Conservation (phyloP, 2,797 vertebrate genomes). For the Sarcoramphus papa region DNA sequence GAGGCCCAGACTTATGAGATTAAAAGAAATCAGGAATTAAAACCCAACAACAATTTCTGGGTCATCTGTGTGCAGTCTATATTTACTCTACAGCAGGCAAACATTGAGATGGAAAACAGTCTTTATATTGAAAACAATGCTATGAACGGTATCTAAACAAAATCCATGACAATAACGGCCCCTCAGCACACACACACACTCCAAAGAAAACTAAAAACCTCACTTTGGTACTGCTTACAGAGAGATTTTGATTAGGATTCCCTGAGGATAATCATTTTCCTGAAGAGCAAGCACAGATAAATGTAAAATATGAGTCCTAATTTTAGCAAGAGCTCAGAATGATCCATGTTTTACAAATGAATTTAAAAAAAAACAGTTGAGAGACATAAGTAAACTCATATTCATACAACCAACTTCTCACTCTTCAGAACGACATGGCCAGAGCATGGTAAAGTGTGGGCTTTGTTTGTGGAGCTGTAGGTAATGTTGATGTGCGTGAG, state of each 20-base stretch:
- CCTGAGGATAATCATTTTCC: neutral
- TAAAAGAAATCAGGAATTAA: neutral
- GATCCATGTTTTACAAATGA: neutral
- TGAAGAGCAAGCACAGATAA: neutral
- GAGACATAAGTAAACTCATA: neutral
- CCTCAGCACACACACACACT: neutral
- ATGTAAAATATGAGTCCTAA: neutral
- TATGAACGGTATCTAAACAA: neutral
- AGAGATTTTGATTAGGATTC: slow-evolving; percentile 27
- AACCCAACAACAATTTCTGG: neutral
- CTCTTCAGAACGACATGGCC: neutral
- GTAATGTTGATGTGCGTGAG: neutral
- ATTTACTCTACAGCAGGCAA: neutral
- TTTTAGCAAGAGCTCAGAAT: neutral
- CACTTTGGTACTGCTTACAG: neutral
- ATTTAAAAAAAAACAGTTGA: neutral
- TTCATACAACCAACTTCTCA: neutral
- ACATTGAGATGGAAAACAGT: neutral
- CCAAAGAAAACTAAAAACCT: neutral
- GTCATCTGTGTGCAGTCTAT: neutral
- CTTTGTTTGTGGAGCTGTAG: neutral
- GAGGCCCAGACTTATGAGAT: neutral
- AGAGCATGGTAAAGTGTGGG: neutral
- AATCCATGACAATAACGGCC: neutral
- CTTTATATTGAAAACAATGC: neutral